Percentiles rank a stretch among this genome's conserved stretches.
phyloP scores from a whole-genome alignment of 2,888 invertebrate species.

The Microchrysa polita region DNA sequence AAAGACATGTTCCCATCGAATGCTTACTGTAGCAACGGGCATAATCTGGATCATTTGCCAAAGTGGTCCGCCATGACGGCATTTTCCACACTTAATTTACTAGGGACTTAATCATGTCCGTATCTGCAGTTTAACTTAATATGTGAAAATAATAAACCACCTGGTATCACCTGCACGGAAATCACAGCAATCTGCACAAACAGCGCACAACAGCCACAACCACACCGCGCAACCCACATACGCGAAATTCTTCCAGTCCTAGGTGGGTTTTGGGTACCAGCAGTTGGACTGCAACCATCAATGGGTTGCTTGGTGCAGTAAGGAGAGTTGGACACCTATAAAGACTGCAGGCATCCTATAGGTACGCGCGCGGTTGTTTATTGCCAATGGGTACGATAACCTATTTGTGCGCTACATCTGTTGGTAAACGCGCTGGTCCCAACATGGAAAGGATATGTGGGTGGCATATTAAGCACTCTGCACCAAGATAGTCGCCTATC shows the following conservation, averaged over 20 bases:
- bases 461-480: conserved; percentile 39
- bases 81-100: conserved; percentile 39
- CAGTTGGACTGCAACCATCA: background rate
- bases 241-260: conserved; percentile 31
- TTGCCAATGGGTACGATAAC: conserved; percentile 47
- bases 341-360: conserved; percentile 4
- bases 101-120: conserved; percentile 18
- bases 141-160: conserved; percentile 37
- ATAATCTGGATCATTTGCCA: background rate
- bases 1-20: background rate
- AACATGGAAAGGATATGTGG: conserved; percentile 30
- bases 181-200: conserved; percentile 31
- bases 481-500: conserved; percentile 25
- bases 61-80: conserved; percentile 16
- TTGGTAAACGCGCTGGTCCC: conserved; percentile 14
- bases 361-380: conserved; percentile 45
- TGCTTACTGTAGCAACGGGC: background rate
- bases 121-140: conserved; percentile 22
- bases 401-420: conserved; percentile 45
- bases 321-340: background rate
- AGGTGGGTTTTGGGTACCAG: conserved; percentile 13
- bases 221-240: conserved; percentile 26
- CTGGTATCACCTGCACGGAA: conserved; percentile 39
- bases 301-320: too few relatives aligned
- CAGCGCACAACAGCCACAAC: too few relatives aligned